Conservation (phyloP, 2,797 vertebrate species). For the Apodemus agrarius region DNA sequence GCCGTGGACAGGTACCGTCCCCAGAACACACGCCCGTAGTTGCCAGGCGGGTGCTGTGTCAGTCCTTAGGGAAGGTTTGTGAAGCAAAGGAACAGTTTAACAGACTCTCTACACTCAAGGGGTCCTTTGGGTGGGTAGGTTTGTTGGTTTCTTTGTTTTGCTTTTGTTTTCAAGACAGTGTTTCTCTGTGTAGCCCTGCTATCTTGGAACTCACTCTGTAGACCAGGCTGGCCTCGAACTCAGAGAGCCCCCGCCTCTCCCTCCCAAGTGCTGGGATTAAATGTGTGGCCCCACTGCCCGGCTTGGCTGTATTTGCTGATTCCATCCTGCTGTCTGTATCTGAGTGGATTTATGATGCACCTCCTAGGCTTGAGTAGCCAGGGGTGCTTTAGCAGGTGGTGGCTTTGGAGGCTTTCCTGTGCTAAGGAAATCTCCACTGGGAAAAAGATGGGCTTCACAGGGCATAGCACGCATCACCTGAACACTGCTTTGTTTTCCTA, state of each 20-base stretch:
- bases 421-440: not conserved
- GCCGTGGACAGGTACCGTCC: conserved; percentile 94
- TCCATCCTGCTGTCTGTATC: not conserved
- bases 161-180: not conserved
- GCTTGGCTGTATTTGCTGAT: not conserved
- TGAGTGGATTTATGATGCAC: not conserved
- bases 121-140: not conserved
- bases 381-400: not conserved
- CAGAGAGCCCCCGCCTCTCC: not conserved
- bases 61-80: not conserved
- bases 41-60: not conserved
- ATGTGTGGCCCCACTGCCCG: not conserved
- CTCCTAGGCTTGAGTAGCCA: not conserved
- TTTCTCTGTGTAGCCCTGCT: not conserved
- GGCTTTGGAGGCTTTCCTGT: not conserved
- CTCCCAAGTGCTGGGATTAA: not conserved
- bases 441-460: not conserved
- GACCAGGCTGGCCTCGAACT: not conserved
- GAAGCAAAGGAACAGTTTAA: not conserved
- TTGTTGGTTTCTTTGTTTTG: not conserved
- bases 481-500: not conserved
- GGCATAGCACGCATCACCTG: not conserved
- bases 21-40: no score
- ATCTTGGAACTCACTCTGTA: not conserved
- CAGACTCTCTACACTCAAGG: not conserved